Evolutionary conservation across 2,797 vertebrate species (phyloP).

Genomic region (Siniperca obscura): DNA sequence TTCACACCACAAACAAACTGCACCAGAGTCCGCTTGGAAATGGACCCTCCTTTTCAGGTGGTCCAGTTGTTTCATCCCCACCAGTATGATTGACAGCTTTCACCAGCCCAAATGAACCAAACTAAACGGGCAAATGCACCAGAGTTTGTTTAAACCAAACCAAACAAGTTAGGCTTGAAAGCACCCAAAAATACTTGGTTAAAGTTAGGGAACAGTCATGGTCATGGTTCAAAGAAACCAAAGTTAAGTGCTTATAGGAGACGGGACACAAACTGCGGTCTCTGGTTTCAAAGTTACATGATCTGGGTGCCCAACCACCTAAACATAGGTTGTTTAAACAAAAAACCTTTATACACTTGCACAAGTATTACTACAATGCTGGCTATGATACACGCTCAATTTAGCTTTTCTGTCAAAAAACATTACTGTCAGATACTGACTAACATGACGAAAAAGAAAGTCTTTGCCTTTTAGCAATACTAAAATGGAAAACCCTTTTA

Average conservation of each 20-base stretch:
- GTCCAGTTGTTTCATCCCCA: not conserved
- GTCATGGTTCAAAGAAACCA: not conserved
- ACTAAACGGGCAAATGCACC: not conserved
- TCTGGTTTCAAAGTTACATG: not conserved
- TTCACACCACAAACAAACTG: not conserved
- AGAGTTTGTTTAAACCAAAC: not conserved
- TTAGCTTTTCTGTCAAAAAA: conserved; percentile 20
- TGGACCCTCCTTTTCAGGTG: not conserved
- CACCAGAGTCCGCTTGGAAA: not conserved
- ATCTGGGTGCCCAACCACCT: not conserved
- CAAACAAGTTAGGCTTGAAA: not conserved
- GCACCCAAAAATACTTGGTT: not conserved
- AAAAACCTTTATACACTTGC: not conserved
- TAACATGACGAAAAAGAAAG: conserved; percentile 15
- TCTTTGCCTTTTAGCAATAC: conserved; percentile 33
- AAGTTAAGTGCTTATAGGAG: not conserved
- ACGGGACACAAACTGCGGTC: not conserved
- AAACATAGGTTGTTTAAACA: not conserved
- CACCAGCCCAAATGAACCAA: not conserved
- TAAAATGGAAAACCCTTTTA: conserved; percentile 47
- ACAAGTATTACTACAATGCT: not conserved
- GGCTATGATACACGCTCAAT: not conserved
- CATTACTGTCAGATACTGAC: conserved; percentile 8
- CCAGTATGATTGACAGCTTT: not conserved
- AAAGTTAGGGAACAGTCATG: not conserved